Conservation (phyloP, 1,140 invertebrate species). For the Lordiphosa collinella region DNA sequence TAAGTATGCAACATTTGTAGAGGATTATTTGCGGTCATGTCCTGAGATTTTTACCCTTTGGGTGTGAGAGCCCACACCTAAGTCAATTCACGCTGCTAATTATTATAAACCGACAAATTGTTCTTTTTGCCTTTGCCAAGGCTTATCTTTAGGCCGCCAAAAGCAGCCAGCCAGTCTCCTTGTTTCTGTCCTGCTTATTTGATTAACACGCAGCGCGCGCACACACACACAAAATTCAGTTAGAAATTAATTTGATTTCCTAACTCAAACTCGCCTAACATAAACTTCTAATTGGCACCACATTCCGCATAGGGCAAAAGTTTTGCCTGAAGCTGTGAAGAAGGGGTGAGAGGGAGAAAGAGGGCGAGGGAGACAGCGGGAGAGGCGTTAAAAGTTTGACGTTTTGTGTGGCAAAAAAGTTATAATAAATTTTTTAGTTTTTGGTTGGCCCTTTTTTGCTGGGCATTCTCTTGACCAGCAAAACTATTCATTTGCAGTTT, state of each 20-base stretch:
- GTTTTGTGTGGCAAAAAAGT: constrained; percentile 58
- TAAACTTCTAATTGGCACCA: constrained; percentile 76
- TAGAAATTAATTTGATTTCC: constrained; percentile 63
- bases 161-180: constrained; percentile 10
- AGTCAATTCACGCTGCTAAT: constrained; percentile 51
- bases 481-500: constrained; percentile 67
- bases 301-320: constrained; percentile 58
- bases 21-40: constrained; percentile 30
- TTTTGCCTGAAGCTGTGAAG: constrained; percentile 11
- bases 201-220: constrained; percentile 59
- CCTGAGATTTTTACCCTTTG: constrained; percentile 28
- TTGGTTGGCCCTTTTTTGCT: constrained; percentile 48
- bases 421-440: constrained; percentile 76
- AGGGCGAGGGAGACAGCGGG: neutral
- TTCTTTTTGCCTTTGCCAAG: constrained; percentile 1
- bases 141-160: constrained; percentile 28
- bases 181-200: constrained; percentile 32
- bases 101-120: constrained; percentile 63
- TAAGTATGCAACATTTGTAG: constrained; percentile 36
- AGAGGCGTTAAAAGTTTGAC: constrained; percentile 48
- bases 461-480: constrained; percentile 5
- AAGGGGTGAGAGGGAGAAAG: constrained; percentile 8
- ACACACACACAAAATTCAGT: constrained; percentile 54
- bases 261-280: constrained; percentile 40
- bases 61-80: neutral